Evolutionary conservation across 2,888 invertebrate species (phyloP), one percentile per base, ranked within the genome.

Genomic region (Ptychoptera contaminata): DNA sequence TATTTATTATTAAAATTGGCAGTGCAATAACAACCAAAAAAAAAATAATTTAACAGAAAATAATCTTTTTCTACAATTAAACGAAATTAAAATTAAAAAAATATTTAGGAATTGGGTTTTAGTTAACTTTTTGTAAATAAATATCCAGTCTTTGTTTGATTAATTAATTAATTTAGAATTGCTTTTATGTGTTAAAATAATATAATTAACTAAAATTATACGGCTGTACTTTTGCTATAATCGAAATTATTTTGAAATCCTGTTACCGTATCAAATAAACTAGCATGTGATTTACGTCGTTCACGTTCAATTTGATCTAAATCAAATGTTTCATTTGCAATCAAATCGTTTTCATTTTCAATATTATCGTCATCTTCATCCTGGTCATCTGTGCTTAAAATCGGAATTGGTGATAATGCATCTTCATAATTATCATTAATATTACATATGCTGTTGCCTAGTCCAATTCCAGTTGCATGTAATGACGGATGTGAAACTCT

Each of bases 271-370:
- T 49, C 54, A 46, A 65, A 65, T 37, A 65, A 56, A 45, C 55
- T 63, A n/a, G 65, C 64, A 53, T 65, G 64, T 2, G 65, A 65
- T 43, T 61, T 60, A 16, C 65, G 53, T 3, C 65, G 56, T 46
- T 65, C 65, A 16, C 58, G 57, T 46, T 66, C 65, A 32, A 66
- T 62, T 51, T 62, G 58, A 45, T 65, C 65, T 42, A 65, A 53
- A 53, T 65, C 64, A 45, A 63, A 65, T 10, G 57, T 55, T 16
- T 58, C 58, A 39, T 16, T 16, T 15, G 34, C 42, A 32, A 7
- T 32, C 9, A 30, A 30, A 23, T 34, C 34, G 11, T 2, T 11
- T 5, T 8, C 2, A 8, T 3, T 5, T 14, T 8, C 8, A n/a
- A n/a, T n/a, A n/a, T n/a, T n/a, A 12, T 14, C 14, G 5, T 11